Percentiles rank a stretch among this genome's conserved stretches.
phyloP scores from a whole-genome alignment of 2,113 vertebrate genomes.

The Sturnira hondurensis region DNA sequence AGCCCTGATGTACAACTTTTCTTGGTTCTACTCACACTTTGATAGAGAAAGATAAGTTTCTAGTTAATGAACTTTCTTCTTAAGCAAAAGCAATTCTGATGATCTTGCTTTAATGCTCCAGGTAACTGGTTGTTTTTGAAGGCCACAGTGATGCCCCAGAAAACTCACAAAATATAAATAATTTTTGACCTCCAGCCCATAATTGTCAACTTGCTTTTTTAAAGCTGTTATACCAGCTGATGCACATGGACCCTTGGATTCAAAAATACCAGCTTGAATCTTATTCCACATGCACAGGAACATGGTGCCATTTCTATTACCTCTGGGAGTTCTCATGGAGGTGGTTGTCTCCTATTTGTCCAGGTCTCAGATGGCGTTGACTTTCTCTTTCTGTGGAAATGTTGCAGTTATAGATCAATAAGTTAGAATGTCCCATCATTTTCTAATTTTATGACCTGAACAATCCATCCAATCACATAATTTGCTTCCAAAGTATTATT shows the following conservation, averaged over 20 bases:
- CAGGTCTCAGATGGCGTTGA: neutral
- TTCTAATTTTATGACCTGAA: neutral
- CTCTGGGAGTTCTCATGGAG: neutral
- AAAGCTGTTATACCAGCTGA: neutral
- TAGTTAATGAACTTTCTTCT: neutral
- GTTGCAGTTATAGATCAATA: neutral
- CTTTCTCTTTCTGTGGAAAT: neutral
- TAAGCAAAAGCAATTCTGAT: neutral
- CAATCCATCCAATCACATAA: neutral
- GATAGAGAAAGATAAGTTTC: neutral
- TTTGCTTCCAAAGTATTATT: neutral
- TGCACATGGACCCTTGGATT: neutral
- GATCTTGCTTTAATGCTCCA: neutral
- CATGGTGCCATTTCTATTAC: neutral
- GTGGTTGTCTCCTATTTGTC: neutral
- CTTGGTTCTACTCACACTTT: neutral
- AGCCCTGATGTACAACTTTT: neutral
- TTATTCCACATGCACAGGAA: neutral
- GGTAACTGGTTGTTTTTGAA: neutral
- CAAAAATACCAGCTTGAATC: neutral
- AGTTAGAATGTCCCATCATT: neutral
- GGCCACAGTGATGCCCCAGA: neutral
- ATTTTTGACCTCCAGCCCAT: neutral
- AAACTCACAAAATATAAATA: neutral
- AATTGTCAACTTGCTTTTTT: neutral